These are phyloP conservation scores for Rutilus rutilus DNA, from an alignment of 2,113 vertebrate species.

Conservation along the genomic window DNA sequence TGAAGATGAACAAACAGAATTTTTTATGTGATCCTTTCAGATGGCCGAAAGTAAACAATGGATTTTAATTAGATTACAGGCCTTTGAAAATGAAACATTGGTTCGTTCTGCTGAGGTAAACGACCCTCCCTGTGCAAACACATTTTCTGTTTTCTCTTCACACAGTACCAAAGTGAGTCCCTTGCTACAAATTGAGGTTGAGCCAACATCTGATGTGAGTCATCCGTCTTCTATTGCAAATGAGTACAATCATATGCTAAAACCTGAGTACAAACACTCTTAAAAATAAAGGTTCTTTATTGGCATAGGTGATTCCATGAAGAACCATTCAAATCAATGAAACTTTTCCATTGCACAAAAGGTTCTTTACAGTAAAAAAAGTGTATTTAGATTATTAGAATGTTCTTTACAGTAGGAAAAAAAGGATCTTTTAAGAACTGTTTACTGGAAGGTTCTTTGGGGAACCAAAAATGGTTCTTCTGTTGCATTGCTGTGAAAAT, in stretches of 20 bases:
- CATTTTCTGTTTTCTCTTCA: slow-evolving; percentile 50
- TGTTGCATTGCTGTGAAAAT: no score
- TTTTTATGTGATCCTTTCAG: neutral
- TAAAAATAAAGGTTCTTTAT: no score
- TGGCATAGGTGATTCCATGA: no score
- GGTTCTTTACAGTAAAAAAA: no score
- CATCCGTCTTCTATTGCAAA: neutral
- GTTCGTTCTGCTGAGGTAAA: slow-evolving; percentile 5
- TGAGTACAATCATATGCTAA: neutral
- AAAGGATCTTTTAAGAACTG: no score
- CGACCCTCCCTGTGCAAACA: neutral
- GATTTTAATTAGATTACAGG: slow-evolving; percentile 12
- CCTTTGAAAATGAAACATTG: neutral
- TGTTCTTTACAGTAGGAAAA: no score
- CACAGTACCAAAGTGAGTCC: slow-evolving; percentile 90
- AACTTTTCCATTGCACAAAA: no score
- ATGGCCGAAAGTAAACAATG: neutral
- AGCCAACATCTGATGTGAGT: slow-evolving; percentile 95
- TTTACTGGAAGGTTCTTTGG: no score
- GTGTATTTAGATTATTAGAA: no score
- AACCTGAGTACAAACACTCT: neutral
- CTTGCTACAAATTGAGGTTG: slow-evolving; percentile 97
- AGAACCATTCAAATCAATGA: no score
- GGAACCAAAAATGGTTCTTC: no score
- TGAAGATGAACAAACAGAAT: neutral